Evolutionary conservation across 2,113 vertebrate species (phyloP).

Genomic region (Rynchops niger): DNA sequence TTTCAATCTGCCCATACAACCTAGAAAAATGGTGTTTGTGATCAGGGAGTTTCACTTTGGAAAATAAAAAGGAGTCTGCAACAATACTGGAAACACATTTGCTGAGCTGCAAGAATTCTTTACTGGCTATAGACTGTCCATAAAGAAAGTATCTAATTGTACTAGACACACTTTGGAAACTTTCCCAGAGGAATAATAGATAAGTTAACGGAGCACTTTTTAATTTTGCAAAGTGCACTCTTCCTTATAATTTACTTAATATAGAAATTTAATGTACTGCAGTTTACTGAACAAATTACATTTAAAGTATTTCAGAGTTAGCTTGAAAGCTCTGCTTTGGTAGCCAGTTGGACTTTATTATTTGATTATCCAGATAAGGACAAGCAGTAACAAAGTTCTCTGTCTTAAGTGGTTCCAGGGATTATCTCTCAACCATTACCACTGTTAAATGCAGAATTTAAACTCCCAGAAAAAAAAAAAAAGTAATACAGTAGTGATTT

Average conservation of each 20-base stretch:
- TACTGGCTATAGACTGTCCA: conserved; percentile 29
- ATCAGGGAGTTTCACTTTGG: conserved; percentile 48
- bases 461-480: conserved; percentile 37
- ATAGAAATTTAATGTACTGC: conserved; percentile 80
- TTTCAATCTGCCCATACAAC: conserved; percentile 7
- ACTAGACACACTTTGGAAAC: conserved; percentile 72
- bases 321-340: conserved; percentile 72
- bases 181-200: conserved; percentile 79
- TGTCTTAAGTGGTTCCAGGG: conserved; percentile 72
- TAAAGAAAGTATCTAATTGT: conserved; percentile 74
- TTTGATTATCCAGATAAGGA: conserved; percentile 79
- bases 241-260: conserved; percentile 84
- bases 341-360: conserved; percentile 76
- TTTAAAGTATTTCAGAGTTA: conserved; percentile 78
- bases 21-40: conserved; percentile 9
- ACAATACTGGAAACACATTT: conserved; percentile 39
- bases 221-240: conserved; percentile 82
- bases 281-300: conserved; percentile 82
- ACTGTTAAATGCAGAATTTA: conserved; percentile 71
- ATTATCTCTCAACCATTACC: conserved; percentile 73
- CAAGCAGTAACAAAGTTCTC: conserved; percentile 71
- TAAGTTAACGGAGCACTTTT: conserved; percentile 80
- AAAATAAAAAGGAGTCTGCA: not conserved
- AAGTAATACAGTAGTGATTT: conserved; percentile 37
- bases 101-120: conserved; percentile 62